Evolutionary conservation across 1,140 invertebrate genomes (phyloP).

Genomic region (Drosophila saltans): DNA sequence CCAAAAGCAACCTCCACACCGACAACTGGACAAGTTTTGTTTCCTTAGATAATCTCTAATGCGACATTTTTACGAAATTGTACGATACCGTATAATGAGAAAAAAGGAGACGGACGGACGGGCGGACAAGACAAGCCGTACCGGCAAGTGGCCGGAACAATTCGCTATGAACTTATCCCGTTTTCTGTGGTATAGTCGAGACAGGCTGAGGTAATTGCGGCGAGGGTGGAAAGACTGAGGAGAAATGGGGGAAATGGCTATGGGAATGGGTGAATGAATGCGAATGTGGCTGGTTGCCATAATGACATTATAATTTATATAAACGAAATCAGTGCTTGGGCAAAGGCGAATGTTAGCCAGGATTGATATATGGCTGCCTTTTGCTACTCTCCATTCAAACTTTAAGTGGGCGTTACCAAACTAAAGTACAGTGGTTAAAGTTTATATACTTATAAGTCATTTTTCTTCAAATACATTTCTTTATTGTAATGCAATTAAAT

Average conservation of each 20-base stretch:
- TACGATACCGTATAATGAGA: constrained; percentile 79
- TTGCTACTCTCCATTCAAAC: constrained; percentile 30
- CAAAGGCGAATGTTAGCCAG: constrained; percentile 30
- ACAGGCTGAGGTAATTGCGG: constrained; percentile 57
- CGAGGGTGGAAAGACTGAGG: constrained; percentile 7
- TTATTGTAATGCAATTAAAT: neutral
- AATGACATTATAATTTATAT: constrained; percentile 83
- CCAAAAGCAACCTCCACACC: neutral
- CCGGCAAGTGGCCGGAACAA: constrained; percentile 21
- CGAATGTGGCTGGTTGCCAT: constrained; percentile 70
- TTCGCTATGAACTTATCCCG: constrained; percentile 48
- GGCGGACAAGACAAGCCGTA: neutral
- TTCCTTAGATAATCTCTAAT: constrained; percentile 80
- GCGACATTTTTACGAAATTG: constrained; percentile 82
- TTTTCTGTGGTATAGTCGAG: constrained; percentile 28
- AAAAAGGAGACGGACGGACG: constrained; percentile 47
- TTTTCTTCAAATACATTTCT: no score
- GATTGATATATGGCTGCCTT: constrained; percentile 72
- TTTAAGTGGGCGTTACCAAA: constrained; percentile 49
- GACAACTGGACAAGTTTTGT: constrained; percentile 69
- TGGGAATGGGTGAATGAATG: constrained; percentile 31
- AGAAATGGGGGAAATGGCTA: constrained; percentile 15
- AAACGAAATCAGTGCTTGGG: constrained; percentile 76
- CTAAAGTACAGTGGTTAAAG: constrained; percentile 11
- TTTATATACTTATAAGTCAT: no score